Percentiles rank a stretch among this genome's conserved stretches.
Conservation (phyloP, 1,140 invertebrate species). For the Chymomyza costata region DNA sequence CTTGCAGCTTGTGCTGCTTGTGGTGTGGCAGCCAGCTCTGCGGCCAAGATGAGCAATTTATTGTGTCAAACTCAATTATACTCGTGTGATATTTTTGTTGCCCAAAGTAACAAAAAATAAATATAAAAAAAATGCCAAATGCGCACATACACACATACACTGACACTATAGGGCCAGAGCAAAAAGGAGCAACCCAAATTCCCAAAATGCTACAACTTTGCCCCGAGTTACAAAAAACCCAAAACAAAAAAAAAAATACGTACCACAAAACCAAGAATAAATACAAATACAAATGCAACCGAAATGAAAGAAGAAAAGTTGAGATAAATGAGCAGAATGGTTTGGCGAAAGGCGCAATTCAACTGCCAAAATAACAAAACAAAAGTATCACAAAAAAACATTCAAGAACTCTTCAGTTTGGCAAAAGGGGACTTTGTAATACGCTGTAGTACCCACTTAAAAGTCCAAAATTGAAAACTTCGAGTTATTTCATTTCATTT, state of each 20-base stretch:
- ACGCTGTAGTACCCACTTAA: too few relatives aligned
- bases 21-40: too few relatives aligned
- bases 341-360: conserved; percentile 71
- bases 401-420: too few relatives aligned
- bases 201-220: conserved; percentile 66
- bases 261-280: not conserved
- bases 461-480: too few relatives aligned
- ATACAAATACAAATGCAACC: conserved; percentile 11
- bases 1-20: conserved; percentile 29
- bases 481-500: too few relatives aligned
- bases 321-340: conserved; percentile 69
- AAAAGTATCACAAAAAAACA: not conserved
- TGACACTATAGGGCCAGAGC: not conserved
- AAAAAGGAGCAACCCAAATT: conserved; percentile 69
- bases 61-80: conserved; percentile 75
- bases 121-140: conserved; percentile 23
- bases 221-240: conserved; percentile 29
- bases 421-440: too few relatives aligned
- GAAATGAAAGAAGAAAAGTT: conserved; percentile 59
- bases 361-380: conserved; percentile 47
- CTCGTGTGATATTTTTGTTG: conserved; percentile 72
- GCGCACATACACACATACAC: conserved; percentile 11
- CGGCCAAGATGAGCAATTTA: conserved; percentile 75
- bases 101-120: conserved; percentile 45
- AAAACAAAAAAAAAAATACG: conserved; percentile 7